A percentile compares a stretch with the other conserved stretches of the same genome.
Evolutionary conservation across 2,888 invertebrate species (phyloP).

Genomic region (Drosophila prolongata): DNA sequence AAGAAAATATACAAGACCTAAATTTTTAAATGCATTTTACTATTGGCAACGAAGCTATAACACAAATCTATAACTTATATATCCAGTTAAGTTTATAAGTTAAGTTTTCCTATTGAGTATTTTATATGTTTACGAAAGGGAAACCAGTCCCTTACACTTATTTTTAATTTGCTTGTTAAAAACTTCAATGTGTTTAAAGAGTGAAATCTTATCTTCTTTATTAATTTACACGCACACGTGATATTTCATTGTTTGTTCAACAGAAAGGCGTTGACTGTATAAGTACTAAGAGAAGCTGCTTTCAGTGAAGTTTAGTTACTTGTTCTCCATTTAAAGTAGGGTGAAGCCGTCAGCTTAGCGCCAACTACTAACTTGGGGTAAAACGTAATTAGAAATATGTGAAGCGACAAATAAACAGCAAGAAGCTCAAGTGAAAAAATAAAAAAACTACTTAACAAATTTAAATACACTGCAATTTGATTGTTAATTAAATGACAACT

Average conservation of each 20-base stretch:
- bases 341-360: conserved; percentile 49
- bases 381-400: conserved; percentile 61
- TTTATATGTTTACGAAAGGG: too few relatives aligned
- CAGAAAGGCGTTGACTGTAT: conserved; percentile 66
- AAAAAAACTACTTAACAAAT: neutral
- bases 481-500: too few relatives aligned
- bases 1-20: too few relatives aligned
- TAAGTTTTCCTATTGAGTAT: too few relatives aligned
- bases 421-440: conserved; percentile 1
- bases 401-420: conserved; percentile 63
- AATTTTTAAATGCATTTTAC: too few relatives aligned
- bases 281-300: conserved; percentile 55
- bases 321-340: conserved; percentile 38
- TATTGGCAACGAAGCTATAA: too few relatives aligned
- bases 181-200: conserved; percentile 10
- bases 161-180: neutral
- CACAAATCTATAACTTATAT: too few relatives aligned
- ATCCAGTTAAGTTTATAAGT: too few relatives aligned
- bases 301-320: conserved; percentile 30
- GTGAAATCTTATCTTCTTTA: conserved; percentile 9
- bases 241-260: conserved; percentile 44
- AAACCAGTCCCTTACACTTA: conserved; percentile 15
- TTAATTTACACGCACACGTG: conserved; percentile 17
- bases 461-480: neutral
- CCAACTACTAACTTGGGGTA: conserved; percentile 40